phyloP scores from a whole-genome alignment of 2,888 invertebrate species.

The Hybos culiciformis region DNA sequence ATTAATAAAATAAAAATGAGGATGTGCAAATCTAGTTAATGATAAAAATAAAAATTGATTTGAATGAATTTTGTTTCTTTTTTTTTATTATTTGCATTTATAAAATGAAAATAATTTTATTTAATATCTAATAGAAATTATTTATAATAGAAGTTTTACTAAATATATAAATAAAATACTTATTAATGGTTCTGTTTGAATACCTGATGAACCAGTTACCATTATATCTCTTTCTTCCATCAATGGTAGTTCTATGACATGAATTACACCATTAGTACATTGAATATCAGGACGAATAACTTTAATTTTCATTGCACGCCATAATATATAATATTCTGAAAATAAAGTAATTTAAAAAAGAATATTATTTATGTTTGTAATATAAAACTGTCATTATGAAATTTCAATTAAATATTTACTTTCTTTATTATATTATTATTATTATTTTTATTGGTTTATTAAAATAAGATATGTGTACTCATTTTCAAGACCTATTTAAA shows the following conservation, averaged over 20 bases:
- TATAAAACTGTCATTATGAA: too few species aligned
- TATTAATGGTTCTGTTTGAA: conserved; percentile 33
- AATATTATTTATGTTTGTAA: too few species aligned
- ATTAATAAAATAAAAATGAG: too few species aligned
- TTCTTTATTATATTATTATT: neutral
- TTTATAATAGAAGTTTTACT: conserved; percentile 32
- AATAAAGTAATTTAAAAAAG: conserved; percentile 13
- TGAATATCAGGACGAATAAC: conserved; percentile 85
- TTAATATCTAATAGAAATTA: neutral
- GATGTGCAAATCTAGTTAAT: too few species aligned
- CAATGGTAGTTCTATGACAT: conserved; percentile 82
- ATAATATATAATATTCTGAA: conserved; percentile 69
- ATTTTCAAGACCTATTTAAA: neutral
- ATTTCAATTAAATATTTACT: conserved; percentile 7
- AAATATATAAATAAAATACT: conserved; percentile 34
- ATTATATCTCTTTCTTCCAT: conserved; percentile 70
- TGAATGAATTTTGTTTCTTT: too few species aligned
- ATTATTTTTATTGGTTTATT: neutral
- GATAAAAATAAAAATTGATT: too few species aligned
- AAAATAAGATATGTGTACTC: neutral
- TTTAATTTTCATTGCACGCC: conserved; percentile 71
- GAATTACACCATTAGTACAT: conserved; percentile 91
- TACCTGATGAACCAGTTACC: conserved; percentile 39
- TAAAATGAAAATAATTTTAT: too few species aligned
- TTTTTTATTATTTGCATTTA: too few species aligned